Conservation (phyloP, 2,113 vertebrate genomes). For the Heptranchias perlo region DNA sequence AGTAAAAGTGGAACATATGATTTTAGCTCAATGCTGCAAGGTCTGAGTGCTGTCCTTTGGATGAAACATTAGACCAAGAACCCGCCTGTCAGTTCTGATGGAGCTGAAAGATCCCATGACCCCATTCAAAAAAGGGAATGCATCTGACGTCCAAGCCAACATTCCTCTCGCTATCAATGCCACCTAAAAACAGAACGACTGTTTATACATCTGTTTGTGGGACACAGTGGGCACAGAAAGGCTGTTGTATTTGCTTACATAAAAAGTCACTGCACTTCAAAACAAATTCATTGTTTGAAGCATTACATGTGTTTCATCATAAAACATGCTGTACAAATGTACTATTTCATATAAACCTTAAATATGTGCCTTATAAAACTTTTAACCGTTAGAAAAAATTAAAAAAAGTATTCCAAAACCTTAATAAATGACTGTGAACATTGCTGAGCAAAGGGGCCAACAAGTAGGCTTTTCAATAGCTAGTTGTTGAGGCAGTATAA, state of each 20-base stretch:
- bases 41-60: not conserved
- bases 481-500: slow-evolving; percentile 47
- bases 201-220: not conserved
- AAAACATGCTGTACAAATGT: not conserved
- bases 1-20: not conserved
- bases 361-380: not conserved
- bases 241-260: not conserved
- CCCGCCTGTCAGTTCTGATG: not conserved
- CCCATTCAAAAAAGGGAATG: not conserved
- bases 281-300: not conserved
- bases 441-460: slow-evolving; percentile 53
- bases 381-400: not conserved
- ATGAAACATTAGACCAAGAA: not conserved
- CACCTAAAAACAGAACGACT: not conserved
- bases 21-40: not conserved
- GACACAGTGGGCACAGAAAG: not conserved
- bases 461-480: slow-evolving; percentile 35
- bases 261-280: not conserved
- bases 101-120: not conserved
- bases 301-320: not conserved
- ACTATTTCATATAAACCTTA: not conserved
- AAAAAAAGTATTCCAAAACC: slow-evolving; percentile 39
- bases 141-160: not conserved
- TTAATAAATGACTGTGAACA: slow-evolving; percentile 53
- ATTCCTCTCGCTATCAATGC: no score